Conservation (phyloP, 2,888 invertebrate genomes). For the Apotomis turbidana region DNA sequence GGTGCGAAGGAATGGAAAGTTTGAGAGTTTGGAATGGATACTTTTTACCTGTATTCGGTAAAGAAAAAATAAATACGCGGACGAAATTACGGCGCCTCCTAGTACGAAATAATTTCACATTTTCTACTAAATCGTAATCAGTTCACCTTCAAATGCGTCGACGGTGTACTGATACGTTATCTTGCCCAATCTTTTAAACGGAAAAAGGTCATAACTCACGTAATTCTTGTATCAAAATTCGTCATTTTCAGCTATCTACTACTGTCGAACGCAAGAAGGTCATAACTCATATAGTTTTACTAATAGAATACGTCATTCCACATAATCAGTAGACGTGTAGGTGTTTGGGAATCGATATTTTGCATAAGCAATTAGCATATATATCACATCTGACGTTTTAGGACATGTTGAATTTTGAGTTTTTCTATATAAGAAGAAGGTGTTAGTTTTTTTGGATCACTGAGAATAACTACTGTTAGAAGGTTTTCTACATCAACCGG, state of each 20-base stretch:
- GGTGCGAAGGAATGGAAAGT: too few relatives aligned
- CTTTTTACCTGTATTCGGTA: too few relatives aligned
- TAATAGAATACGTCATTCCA: background rate
- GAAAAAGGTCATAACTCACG: background rate
- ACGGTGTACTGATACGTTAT: conserved; percentile 10
- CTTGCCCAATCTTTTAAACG: background rate
- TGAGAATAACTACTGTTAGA: too few relatives aligned
- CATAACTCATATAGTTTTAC: background rate
- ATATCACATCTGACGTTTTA: background rate
- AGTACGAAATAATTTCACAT: background rate
- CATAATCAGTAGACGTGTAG: background rate
- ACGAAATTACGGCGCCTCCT: too few relatives aligned
- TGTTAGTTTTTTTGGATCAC: background rate
- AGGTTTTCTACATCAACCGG: too few relatives aligned
- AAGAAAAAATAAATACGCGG: too few relatives aligned
- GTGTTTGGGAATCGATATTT: conserved; percentile 12
- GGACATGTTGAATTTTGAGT: background rate
- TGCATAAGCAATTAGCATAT: conserved; percentile 1
- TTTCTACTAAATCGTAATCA: background rate
- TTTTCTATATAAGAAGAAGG: background rate
- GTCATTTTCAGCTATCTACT: background rate
- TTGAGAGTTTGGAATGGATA: too few relatives aligned
- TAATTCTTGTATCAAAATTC: background rate
- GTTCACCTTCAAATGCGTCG: background rate
- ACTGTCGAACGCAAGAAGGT: background rate